Conservation (phyloP, 2,797 vertebrate genomes). For the Rhabdophis nuchalis region DNA sequence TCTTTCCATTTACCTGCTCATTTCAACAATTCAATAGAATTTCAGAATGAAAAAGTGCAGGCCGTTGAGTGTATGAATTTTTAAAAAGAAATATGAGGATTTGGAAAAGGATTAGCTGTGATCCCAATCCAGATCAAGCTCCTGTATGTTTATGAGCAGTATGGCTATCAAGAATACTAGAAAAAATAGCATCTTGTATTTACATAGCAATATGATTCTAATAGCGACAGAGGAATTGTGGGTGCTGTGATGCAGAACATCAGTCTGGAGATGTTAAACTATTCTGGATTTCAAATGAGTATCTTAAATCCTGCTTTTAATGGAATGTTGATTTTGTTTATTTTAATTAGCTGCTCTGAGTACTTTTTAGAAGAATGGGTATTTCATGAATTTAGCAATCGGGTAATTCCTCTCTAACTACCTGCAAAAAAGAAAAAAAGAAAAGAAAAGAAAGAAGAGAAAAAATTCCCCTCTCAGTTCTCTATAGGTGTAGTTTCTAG, state of each 20-base stretch:
- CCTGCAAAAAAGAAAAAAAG: background rate
- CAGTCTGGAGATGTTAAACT: background rate
- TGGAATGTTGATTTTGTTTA: background rate
- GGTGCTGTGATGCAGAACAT: background rate
- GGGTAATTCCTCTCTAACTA: background rate
- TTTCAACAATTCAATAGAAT: background rate
- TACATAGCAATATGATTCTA: background rate
- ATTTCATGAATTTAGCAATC: background rate
- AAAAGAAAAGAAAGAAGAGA: too few species aligned
- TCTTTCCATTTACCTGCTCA: background rate
- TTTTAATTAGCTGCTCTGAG: background rate
- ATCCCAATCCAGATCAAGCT: background rate
- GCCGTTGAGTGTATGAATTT: background rate
- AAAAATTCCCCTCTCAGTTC: background rate
- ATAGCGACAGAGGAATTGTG: background rate
- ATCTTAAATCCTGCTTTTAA: background rate
- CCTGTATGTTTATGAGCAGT: background rate
- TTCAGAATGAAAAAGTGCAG: background rate
- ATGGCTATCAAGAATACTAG: background rate
- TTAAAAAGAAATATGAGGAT: background rate
- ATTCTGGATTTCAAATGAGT: background rate
- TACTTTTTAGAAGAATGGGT: background rate
- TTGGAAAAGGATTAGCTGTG: background rate
- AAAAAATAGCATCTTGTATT: background rate
- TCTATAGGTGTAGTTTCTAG: background rate